Evolutionary conservation across 1,140 invertebrate genomes (phyloP).

Genomic region (Eurosta solidaginis): DNA sequence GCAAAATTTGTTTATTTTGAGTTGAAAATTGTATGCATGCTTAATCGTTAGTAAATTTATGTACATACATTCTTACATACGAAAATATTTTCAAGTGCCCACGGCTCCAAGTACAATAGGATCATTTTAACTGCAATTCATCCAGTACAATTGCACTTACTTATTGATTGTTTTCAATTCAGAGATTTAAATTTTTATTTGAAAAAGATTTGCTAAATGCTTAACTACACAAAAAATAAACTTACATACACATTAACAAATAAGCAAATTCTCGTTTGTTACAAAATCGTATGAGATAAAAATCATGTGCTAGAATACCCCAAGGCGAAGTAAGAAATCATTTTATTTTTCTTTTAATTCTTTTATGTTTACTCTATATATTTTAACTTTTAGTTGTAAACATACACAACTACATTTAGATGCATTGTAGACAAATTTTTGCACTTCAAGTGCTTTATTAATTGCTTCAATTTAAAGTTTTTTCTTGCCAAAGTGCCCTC

Average conservation of each 20-base stretch:
- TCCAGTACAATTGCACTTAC: neutral
- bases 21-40: conserved; percentile 8
- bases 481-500: conserved; percentile 5
- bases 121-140: neutral
- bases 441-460: conserved; percentile 21
- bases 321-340: neutral
- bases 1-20: conserved; percentile 14
- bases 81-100: neutral
- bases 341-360: neutral
- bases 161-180: neutral
- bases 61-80: neutral
- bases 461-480: conserved; percentile 11
- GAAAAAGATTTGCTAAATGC: neutral
- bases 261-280: neutral
- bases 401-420: neutral
- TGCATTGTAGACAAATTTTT: neutral
- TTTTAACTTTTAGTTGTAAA: neutral
- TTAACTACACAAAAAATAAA: neutral
- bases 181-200: neutral
- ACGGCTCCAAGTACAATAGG: neutral
- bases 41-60: neutral
- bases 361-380: neutral
- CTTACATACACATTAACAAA: neutral
- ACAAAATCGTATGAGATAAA: neutral
- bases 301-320: neutral